Evolutionary conservation across 1,140 invertebrate species (phyloP), one percentile per base, ranked within the genome.

Genomic region (Arion vulgaris): DNA sequence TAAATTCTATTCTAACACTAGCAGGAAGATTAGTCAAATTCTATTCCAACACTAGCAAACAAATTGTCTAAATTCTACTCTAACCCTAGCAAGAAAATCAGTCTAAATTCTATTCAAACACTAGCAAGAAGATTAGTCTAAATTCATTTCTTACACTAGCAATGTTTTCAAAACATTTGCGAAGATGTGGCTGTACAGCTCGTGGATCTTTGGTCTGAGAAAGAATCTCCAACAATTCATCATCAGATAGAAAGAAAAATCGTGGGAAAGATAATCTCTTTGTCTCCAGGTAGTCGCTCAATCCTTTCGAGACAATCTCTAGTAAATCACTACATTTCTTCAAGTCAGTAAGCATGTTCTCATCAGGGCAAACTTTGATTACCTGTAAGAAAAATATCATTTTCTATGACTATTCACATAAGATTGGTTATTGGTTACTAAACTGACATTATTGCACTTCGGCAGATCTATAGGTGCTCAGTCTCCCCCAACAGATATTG

Each of bases 221-320:
- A 51, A 97, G 92, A 89, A 97, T 97, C 91, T 97, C 96, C 19
- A 97, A 91, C 36, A 97, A 92, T 91, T 97, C 96, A 91, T 97
- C 96, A 92, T 97, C 97, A 9, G 96, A 97, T 86, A 97, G 95
- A 88, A 97, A 97, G 93, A 97, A 97, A 88, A 96, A 95, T 57
- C 91, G 91, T 69, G 96, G 96, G 92, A 97, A 97, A 71, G 95
- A 88, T 87, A 95, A 94, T 66, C 96, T 91, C 90, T 97, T 97
- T 0, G 95, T 95, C 93, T 97, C 96, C 82, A 97, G 92, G 92
- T 97, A 97, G 84, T 96, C 95, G 28, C 94, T 93, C 1, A 96
- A 93, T 0, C 95, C 95, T 85, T 95, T 95, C 82, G 95, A 93
- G 0, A 96, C 95, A 23, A 95, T 93, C 76, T 93, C 95, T 77